Conservation (phyloP, 53 echinoderm and acorn worm genomes). For the Actinopyga echinites region DNA sequence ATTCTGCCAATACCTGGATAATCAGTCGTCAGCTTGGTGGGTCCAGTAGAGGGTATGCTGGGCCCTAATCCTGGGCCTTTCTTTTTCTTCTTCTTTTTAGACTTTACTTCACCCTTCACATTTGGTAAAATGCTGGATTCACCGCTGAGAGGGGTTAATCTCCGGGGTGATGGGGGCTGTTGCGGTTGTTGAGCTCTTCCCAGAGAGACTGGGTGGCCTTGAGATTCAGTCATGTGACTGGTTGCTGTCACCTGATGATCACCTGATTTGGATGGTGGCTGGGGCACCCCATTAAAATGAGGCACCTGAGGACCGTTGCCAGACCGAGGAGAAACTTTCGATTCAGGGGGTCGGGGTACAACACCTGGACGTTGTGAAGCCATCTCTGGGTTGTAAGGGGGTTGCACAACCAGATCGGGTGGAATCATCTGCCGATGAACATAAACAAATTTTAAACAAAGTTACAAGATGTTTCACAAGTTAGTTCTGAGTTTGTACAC, state of each 20-base stretch:
- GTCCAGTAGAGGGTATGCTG: constrained; percentile 12
- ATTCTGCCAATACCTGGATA: background rate
- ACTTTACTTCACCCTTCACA: constrained; percentile 23
- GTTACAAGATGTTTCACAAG: background rate
- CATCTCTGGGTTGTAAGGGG: constrained; percentile 6
- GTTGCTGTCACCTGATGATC: background rate
- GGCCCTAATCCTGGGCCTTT: background rate
- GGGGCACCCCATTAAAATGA: background rate
- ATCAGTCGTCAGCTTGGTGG: constrained; percentile 22
- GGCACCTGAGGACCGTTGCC: constrained; percentile 13
- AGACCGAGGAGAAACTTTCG: constrained; percentile 20
- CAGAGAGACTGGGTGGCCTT: background rate
- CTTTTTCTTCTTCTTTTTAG: constrained; percentile 57
- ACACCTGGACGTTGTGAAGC: background rate
- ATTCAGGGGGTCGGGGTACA: constrained; percentile 23
- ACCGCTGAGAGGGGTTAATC: constrained; percentile 50
- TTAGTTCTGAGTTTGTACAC: too few relatives aligned
- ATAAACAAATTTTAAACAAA: background rate
- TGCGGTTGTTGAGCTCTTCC: background rate
- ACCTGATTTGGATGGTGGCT: background rate
- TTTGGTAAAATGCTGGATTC: background rate
- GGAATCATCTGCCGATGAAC: constrained; percentile 12
- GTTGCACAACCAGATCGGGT: constrained; percentile 17
- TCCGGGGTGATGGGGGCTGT: constrained; percentile 34
- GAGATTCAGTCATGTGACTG: background rate